Conservation (phyloP, 2,797 vertebrate genomes). For the Pseudochirops corinnae region DNA sequence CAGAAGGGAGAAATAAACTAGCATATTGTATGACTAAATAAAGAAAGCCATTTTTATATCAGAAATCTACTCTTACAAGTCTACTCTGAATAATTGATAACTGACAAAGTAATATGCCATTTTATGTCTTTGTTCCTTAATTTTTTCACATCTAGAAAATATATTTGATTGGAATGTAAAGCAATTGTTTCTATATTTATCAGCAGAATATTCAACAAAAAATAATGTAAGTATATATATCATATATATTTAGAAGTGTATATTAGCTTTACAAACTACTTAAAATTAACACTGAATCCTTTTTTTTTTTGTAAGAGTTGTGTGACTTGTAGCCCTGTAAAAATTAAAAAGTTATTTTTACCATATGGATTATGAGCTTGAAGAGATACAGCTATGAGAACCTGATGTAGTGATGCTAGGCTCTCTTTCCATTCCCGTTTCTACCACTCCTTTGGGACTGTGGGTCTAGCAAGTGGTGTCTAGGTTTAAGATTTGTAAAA, state of each 20-base stretch:
- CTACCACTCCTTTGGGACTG: background rate
- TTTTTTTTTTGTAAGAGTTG: background rate
- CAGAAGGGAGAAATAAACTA: background rate
- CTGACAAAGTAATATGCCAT: background rate
- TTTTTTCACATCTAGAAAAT: constrained; percentile 92
- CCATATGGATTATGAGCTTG: background rate
- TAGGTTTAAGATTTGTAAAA: background rate
- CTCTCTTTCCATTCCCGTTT: background rate
- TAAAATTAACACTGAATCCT: background rate
- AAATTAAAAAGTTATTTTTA: background rate
- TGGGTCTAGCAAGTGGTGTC: background rate
- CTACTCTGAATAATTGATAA: background rate
- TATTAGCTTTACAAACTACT: constrained; percentile 12
- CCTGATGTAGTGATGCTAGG: background rate
- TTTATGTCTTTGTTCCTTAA: constrained; percentile 85
- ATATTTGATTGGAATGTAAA: constrained; percentile 99
- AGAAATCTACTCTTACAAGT: background rate
- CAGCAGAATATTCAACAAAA: constrained; percentile 91
- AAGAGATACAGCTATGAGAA: background rate
- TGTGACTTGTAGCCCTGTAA: background rate
- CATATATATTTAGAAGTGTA: background rate
- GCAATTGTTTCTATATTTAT: constrained; percentile 97
- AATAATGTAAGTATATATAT: constrained; percentile 90
- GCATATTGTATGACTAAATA: background rate
- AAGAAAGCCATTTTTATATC: background rate